Percentiles rank a stretch among this genome's conserved stretches.
These are phyloP conservation scores for Helostoma temminkii DNA, from an alignment of 2,797 vertebrate genomes.

Conservation along the genomic window DNA sequence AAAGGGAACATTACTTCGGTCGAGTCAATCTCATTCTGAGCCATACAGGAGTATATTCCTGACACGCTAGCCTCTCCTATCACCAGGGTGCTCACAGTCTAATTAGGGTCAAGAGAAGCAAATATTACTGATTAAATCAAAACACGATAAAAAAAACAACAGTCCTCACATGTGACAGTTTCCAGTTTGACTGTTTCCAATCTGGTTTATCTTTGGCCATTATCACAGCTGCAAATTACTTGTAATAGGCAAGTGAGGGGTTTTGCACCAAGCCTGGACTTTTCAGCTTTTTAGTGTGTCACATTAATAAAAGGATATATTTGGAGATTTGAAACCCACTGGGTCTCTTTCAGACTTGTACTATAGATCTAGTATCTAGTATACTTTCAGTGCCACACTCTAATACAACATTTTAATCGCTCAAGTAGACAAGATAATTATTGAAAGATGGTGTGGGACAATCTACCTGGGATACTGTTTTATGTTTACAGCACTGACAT, in stretches of 20 bases:
- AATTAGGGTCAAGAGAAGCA: slow-evolving; percentile 28
- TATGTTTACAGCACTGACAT: slow-evolving; percentile 68
- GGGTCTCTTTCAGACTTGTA: slow-evolving; percentile 45
- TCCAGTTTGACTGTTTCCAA: not conserved
- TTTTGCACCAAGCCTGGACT: slow-evolving; percentile 41
- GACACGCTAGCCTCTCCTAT: slow-evolving; percentile 81
- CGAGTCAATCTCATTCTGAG: slow-evolving; percentile 79
- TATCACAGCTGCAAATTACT: slow-evolving; percentile 24
- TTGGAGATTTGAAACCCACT: slow-evolving; percentile 68
- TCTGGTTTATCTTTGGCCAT: slow-evolving; percentile 11
- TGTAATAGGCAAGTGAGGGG: slow-evolving; percentile 45
- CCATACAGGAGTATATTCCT: slow-evolving; percentile 86
- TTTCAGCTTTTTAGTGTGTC: slow-evolving; percentile 49
- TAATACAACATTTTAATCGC: slow-evolving; percentile 64
- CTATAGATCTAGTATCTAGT: slow-evolving; percentile 60
- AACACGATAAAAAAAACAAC: slow-evolving; percentile 10
- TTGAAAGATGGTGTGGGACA: slow-evolving; percentile 57
- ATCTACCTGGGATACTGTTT: slow-evolving; percentile 66
- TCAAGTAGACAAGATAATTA: slow-evolving; percentile 74
- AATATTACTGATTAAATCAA: slow-evolving; percentile 33
- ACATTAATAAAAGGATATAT: slow-evolving; percentile 78
- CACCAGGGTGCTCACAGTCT: slow-evolving; percentile 88
- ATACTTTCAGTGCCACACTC: slow-evolving; percentile 69
- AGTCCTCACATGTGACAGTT: slow-evolving; percentile 17
- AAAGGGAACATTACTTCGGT: slow-evolving; percentile 80